Evolutionary conservation across 2,113 vertebrate species (phyloP), one percentile per base, ranked within the genome.

Genomic region (Phodopus roborovskii): DNA sequence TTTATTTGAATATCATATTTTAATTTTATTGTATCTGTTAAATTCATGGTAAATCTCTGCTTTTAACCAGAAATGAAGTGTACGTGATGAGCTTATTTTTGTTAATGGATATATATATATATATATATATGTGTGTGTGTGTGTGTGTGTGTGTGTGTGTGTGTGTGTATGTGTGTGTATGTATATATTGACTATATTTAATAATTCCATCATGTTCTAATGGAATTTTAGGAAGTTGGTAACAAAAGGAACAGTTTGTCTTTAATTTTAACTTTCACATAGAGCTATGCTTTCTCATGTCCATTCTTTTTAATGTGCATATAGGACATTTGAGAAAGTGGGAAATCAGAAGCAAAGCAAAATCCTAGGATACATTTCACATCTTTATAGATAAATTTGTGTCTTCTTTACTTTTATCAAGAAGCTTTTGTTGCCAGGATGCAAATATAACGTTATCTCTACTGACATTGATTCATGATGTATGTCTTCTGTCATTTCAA

Each of bases 221-320:
- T 60, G 4, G 0, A 4, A n/a, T 53, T 0, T 17, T 56, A 19
- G 13, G 53, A 4, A 2, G 45, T 50, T 85, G 22, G 36, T 11
- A 66, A n/a, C 3, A 87, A 60, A 91, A 48, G 1, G 3, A 50
- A 7, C 7, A 26, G 0, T 4, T 96, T 58, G 33, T 96, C 42
- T 56, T 92, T 2, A 1, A 3, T 24, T 95, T 33, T 60, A 58
- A 62, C 17, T 53, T 85, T n/a, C 39, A 13, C 62, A 79, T 28
- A 87, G 20, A 71, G 0, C n/a, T 88, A 3, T 88, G 0, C 36
- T 77, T 62, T 85, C 56, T 0, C 0, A 15, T 39, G 77, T 68
- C 42, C 36, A 74, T 95, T 66, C 95, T 16, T 92, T 96, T 95
- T 56, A 78, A 93, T 4, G 10, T 0, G 28, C 71, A 95, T 83